phyloP scores from a whole-genome alignment of 2,113 vertebrate species.

The Falco punctatus region DNA sequence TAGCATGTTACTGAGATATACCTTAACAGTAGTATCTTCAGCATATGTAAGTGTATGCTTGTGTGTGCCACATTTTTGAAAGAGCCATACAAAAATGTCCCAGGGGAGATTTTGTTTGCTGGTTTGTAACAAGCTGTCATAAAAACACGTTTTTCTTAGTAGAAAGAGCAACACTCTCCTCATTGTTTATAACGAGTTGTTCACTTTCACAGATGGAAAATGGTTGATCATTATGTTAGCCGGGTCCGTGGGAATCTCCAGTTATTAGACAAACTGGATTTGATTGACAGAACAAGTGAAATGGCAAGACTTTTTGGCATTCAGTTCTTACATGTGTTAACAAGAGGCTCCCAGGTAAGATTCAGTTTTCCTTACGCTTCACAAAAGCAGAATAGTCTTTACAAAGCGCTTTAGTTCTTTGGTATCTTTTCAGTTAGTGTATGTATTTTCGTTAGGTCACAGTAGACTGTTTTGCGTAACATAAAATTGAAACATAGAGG shows the following conservation, averaged over 20 bases:
- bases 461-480: background rate
- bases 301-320: slow-evolving; percentile 96
- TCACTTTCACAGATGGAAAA: slow-evolving; percentile 88
- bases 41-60: background rate
- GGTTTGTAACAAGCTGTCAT: background rate
- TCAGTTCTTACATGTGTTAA: slow-evolving; percentile 96
- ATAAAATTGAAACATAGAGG: background rate
- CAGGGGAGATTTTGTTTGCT: background rate
- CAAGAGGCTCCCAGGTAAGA: slow-evolving; percentile 90
- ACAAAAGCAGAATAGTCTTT: background rate
- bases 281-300: slow-evolving; percentile 96
- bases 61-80: background rate
- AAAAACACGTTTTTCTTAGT: background rate
- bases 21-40: background rate
- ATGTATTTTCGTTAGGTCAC: background rate
- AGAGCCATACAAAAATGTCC: background rate
- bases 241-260: slow-evolving; percentile 88
- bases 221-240: slow-evolving; percentile 93
- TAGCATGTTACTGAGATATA: background rate
- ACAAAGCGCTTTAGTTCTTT: background rate
- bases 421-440: background rate
- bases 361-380: background rate
- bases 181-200: background rate
- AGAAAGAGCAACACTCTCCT: background rate
- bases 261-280: slow-evolving; percentile 89